Base-by-base conservation (phyloP, 1,140 invertebrate species). In the Drosophila nikananu region DNA sequence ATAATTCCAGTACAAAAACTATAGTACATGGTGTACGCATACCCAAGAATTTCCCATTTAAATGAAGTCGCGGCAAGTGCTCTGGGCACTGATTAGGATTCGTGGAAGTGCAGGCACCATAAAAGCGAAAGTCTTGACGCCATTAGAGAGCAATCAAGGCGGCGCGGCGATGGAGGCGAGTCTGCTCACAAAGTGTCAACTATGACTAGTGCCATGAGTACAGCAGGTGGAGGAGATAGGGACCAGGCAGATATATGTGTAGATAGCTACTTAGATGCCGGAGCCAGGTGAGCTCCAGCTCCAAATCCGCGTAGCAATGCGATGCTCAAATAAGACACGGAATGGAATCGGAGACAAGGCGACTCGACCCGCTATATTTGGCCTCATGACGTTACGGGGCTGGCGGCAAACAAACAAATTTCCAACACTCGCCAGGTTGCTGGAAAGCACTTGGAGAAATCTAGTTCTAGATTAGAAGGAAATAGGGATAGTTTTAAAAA, bases 111-210 rank as follows among this genome's bases (percentile, higher is more conserved):
- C 57, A 57, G 81, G 75, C 76, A 61, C 86, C 86, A 90, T 90
- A 90, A 90, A 90, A 90, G 79, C 86, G 86, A 90, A 90, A 86
- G 81, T 90, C 86, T 90, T 90, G 86, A 90, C 86, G 86, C 86
- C 86, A 90, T 90, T 90, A 86, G 80, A 71, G 80, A 67, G 86
- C 66, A 84, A 80, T 84, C 78, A 90, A 55, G 54, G 23, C 58
- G 27, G 66, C 17, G 21, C 8, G 37, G 15, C 37, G 17, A 23
- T 39, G 41, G 62, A 25, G 57, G 21, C 10, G 42, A 62, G 23
- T 27, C 41, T 60, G 78, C 60, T 77, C 70, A 84, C 76, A 87
- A 89, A 89, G 84, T 87, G 84, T 87, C 84, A 89, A 81, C 86
- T 76, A 68, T 81, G 84, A 83, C 84, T 87, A 83, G 84, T 87